These are phyloP conservation scores for Microtus pennsylvanicus DNA, from an alignment of 2,113 vertebrate species.

Conservation along the genomic window DNA sequence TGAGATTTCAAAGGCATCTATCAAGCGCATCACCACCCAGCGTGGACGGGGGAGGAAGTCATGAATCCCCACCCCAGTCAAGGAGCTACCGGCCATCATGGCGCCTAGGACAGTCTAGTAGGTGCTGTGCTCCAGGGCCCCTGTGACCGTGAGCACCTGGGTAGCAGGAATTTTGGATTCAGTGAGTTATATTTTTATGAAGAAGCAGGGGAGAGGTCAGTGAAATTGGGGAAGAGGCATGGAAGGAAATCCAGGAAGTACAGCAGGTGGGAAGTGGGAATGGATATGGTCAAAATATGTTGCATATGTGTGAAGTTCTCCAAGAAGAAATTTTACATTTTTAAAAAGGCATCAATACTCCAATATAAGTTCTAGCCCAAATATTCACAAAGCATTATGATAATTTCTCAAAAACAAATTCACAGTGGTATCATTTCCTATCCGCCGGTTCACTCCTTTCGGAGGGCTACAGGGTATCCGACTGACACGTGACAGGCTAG, in stretches of 20 bases:
- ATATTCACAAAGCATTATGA: too few relatives aligned
- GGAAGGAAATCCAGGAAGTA: not conserved
- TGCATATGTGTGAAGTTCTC: not conserved
- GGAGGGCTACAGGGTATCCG: too few relatives aligned
- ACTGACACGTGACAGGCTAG: too few relatives aligned
- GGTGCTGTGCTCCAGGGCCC: not conserved
- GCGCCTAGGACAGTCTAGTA: not conserved
- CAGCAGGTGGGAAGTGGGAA: not conserved
- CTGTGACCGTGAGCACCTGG: too few relatives aligned
- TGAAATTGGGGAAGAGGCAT: not conserved
- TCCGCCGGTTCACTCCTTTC: too few relatives aligned
- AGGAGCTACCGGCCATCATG: too few relatives aligned
- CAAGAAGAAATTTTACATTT: not conserved
- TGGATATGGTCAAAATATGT: not conserved
- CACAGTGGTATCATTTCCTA: too few relatives aligned
- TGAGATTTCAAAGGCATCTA: not conserved
- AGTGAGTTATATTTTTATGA: not conserved
- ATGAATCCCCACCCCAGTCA: not conserved
- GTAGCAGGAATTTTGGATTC: not conserved
- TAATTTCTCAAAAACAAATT: too few relatives aligned
- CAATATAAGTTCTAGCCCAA: too few relatives aligned
- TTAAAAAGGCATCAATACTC: not conserved
- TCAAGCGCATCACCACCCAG: not conserved
- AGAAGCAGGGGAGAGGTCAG: not conserved
- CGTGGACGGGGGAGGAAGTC: accelerated